A percentile compares a stretch with the other conserved stretches of the same genome.
phyloP scores from a whole-genome alignment of 2,113 vertebrate genomes.

The Callithrix jacchus region DNA sequence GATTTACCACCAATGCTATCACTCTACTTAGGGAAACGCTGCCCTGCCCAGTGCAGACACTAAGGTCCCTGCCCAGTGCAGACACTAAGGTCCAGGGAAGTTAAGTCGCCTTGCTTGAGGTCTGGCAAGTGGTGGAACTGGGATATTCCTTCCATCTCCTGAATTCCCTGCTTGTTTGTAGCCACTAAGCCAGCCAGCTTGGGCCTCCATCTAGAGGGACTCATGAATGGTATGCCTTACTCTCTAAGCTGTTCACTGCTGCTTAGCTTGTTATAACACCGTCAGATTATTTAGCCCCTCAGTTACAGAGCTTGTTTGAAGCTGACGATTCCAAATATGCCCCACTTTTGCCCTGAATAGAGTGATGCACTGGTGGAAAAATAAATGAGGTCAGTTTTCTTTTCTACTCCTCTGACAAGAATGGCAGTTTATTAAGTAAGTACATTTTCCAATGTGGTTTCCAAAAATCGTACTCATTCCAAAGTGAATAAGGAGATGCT shows the following conservation, averaged over 20 bases:
- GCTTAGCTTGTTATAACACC: not conserved
- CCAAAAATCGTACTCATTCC: conserved; percentile 47
- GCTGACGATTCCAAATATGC: not conserved
- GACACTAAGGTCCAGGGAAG: not conserved
- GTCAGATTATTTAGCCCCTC: not conserved
- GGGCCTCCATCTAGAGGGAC: not conserved
- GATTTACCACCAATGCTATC: not conserved
- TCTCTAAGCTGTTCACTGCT: not conserved
- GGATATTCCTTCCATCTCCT: not conserved
- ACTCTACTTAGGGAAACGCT: not conserved
- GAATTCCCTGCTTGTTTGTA: not conserved
- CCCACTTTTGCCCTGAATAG: not conserved
- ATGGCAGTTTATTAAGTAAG: conserved; percentile 53
- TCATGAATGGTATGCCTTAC: not conserved
- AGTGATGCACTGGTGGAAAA: conserved; percentile 50
- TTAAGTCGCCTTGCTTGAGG: not conserved
- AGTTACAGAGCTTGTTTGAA: not conserved
- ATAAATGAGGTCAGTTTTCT: conserved; percentile 57
- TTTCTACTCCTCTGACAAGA: conserved; percentile 55
- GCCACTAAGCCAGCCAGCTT: not conserved
- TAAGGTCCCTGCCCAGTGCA: not conserved
- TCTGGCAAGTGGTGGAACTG: not conserved
- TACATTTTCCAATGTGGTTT: conserved; percentile 50
- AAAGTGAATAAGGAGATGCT: not conserved
- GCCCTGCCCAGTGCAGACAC: not conserved